Base-by-base conservation (phyloP, 2,113 vertebrate genomes). In the Dolichallabes microphthalmus region DNA sequence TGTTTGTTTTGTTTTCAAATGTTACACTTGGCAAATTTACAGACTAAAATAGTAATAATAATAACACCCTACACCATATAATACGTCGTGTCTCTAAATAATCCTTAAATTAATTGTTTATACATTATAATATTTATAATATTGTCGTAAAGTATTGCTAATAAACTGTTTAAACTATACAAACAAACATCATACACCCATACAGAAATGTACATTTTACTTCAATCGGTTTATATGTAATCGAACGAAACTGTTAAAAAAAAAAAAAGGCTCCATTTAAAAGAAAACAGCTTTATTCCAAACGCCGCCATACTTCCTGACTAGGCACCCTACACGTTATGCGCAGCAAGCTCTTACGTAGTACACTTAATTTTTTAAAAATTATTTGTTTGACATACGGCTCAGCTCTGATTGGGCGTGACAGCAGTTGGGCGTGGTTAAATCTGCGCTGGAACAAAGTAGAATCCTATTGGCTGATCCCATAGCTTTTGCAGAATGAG, bases 351-450 rank as follows among this genome's bases (percentile, higher is more conserved):
- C n/a, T 14, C 13, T 20, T 4, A 35, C 10, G 2, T 55, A 82
- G 80, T 55, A 52, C 64, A 57, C 64, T 71, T 35, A 1, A 2
- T 35, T 3, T 3, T 32, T 0, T 0, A 22, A 20, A 3, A 25
- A 1, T 0, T 20, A 53, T 45, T 25, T 17, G 8, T 39, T 83
- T 58, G 30, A 30, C 35, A n/a, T 39, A 27, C 71, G n/a, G 3
- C 2, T 68, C 14, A 5, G 71, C 30, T 64, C 82, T 32, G 22
- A 84, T 86, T 85, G 85, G 84, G 73, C 81, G 84, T 68, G 83
- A 85, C 83, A 85, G 89, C 79, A 87, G 88, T 85, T 74, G 13
- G 84, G 84, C 75, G 76, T 69, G 84, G 53, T 25, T 60, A 68
- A 64, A 76, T 10, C 10, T 22, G 45, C 7, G 45, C 61, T 57